Conservation (phyloP, 2,888 invertebrate genomes). For the Argyra leucocephala region DNA sequence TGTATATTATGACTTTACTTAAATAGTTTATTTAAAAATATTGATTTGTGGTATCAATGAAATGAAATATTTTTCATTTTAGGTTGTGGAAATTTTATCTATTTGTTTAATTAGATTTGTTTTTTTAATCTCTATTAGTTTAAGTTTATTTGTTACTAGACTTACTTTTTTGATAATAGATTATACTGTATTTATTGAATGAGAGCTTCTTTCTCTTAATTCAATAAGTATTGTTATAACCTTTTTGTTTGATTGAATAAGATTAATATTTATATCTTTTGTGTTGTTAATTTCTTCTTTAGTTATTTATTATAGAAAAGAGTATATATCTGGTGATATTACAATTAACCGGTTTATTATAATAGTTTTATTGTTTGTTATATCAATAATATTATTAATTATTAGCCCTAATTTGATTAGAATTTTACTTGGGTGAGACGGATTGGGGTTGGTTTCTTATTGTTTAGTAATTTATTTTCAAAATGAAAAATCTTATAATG, state of each 20-base stretch:
- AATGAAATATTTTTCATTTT: too few species aligned
- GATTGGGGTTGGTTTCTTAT: slow-evolving; percentile 62
- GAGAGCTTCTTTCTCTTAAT: too few species aligned
- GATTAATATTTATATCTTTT: slow-evolving; percentile 54
- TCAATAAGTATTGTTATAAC: slow-evolving; percentile 46
- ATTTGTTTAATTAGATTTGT: too few species aligned
- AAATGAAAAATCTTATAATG: slow-evolving; percentile 58
- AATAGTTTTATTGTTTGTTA: slow-evolving; percentile 55
- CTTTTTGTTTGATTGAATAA: slow-evolving; percentile 56
- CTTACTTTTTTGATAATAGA: too few species aligned
- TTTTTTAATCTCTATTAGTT: slow-evolving; percentile 49
- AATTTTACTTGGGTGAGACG: slow-evolving; percentile 65
- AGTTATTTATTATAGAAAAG: slow-evolving; percentile 54
- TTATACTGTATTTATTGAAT: too few species aligned
- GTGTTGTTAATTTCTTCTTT: slow-evolving; percentile 58
- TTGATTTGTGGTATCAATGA: too few species aligned
- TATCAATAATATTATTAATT: slow-evolving; percentile 59
- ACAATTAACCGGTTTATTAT: slow-evolving; percentile 56
- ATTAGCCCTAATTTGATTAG: slow-evolving; percentile 59
- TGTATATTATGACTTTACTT: slow-evolving; percentile 43
- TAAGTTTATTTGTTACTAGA: slow-evolving; percentile 46
- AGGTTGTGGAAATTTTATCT: too few species aligned
- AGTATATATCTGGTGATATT: slow-evolving; percentile 53
- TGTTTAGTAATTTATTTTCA: slow-evolving; percentile 51
- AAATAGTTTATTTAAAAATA: too few species aligned